These are phyloP conservation scores for Petrosia ficiformis DNA, from an alignment of 37 sponge, comb jelly and placozoan genomes.

Conservation along the genomic window DNA sequence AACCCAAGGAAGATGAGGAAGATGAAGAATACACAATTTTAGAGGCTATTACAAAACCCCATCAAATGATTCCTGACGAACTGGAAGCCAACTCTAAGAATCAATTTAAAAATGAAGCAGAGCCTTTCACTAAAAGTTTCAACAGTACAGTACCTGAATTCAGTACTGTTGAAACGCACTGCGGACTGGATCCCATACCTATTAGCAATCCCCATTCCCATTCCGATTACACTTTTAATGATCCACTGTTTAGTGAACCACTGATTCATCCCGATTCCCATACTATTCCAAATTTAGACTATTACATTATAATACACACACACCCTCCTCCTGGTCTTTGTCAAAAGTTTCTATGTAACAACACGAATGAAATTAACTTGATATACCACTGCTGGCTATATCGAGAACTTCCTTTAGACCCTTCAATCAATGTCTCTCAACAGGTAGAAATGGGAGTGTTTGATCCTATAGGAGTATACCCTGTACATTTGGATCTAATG, in stretches of 20 bases:
- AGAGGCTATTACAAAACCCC: slow-evolving; percentile 4
- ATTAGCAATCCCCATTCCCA: no score
- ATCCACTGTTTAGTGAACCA: not conserved
- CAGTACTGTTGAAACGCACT: no score
- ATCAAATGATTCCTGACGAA: not conserved
- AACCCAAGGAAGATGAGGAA: not conserved
- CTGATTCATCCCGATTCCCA: not conserved
- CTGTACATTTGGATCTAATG: slow-evolving; percentile 62
- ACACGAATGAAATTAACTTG: slow-evolving; percentile 71
- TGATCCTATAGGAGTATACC: slow-evolving; percentile 42
- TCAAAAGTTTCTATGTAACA: slow-evolving; percentile 81
- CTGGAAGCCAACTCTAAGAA: no score
- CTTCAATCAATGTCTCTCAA: slow-evolving; percentile 7
- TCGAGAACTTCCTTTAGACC: slow-evolving; percentile 30
- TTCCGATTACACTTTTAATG: no score
- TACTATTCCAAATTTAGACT: slow-evolving; percentile 43
- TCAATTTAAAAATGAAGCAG: no score
- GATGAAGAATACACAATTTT: slow-evolving; percentile 11
- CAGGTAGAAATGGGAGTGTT: slow-evolving; percentile 73
- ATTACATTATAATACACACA: slow-evolving; percentile 64
- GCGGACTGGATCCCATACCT: no score
- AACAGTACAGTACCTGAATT: no score
- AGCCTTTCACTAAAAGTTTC: no score
- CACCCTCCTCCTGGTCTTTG: slow-evolving; percentile 44
- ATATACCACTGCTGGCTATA: slow-evolving; percentile 79